Base-by-base conservation (phyloP, 2,888 invertebrate genomes). In the Cryptops parisi region DNA sequence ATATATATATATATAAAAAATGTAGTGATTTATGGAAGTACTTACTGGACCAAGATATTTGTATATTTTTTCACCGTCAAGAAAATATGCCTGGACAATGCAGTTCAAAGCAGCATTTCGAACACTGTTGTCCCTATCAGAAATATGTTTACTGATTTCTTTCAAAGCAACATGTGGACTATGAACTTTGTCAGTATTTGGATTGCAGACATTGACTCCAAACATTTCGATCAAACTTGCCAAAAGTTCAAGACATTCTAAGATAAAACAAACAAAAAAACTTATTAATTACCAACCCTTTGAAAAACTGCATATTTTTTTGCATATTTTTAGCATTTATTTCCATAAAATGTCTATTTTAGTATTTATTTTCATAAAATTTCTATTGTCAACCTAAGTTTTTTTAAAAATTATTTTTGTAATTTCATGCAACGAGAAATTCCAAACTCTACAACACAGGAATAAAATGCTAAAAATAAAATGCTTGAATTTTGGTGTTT, bases 91-190 rank as follows among this genome's bases (percentile, higher is more conserved):
- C 60, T 84, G 81, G 0, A 94, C 85, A 52, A 94, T 80, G 62
- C 89, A 87, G 73, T 96, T 97, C 49, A 98, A 76, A 1, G 97
- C 94, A 1, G 94, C 93, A 65, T 88, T 94, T 46, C 98, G 77
- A 41, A 98, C 97, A 2, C 85, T 81, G 70, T 93, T 94, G 69
- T 98, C 97, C 24, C 94, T 74, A 72, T 98, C 96, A 0, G 90
- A 85, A 64, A 98, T 96, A 67, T 94, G 93, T 41, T 84, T 81
- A 0, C 94, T 94, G 19, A 98, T 80, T 70, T 90, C 86, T 67
- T 86, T 86, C 2, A 97, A 71, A 0, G 93, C 84, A 1, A 77
- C 79, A 25, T 78, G 76, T 1, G 86, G 81, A 1, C 78, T 79
- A n/a, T n/a, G n/a, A n/a, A n/a, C n/a, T n/a, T n/a, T n/a, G 24